Evolutionary conservation across 2,797 vertebrate genomes (phyloP).

Genomic region (Salmo trutta): DNA sequence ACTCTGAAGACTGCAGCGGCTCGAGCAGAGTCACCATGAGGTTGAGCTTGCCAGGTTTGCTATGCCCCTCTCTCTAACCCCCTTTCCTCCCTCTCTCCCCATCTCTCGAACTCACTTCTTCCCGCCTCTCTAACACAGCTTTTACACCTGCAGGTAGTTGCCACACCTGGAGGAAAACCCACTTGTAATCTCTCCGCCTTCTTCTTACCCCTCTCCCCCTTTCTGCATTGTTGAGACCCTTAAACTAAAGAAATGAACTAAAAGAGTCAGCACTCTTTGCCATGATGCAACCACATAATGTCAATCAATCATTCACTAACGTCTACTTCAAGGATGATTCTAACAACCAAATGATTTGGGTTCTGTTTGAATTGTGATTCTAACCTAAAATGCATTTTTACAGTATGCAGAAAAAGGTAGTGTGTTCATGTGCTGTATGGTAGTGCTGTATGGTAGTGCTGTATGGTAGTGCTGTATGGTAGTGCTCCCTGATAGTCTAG

Average conservation of each 20-base stretch:
- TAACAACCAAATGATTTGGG: constrained; percentile 32
- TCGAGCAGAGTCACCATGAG: constrained; percentile 83
- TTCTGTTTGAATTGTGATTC: constrained; percentile 23
- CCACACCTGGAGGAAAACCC: constrained; percentile 34
- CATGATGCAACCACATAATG: neutral
- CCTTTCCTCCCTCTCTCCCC: constrained; percentile 47
- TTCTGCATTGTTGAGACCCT: neutral
- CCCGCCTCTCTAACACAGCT: constrained; percentile 24
- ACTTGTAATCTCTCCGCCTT: constrained; percentile 17
- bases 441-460: too few species aligned
- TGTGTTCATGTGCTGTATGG: neutral
- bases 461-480: neutral
- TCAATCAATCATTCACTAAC: constrained; percentile 32
- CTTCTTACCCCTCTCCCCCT: constrained; percentile 18
- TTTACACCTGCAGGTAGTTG: constrained; percentile 46
- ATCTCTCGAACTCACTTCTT: constrained; percentile 7
- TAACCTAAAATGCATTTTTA: constrained; percentile 3
- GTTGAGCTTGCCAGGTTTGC: constrained; percentile 93
- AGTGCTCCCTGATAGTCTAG: neutral
- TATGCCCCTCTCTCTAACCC: constrained; percentile 59
- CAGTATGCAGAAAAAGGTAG: neutral
- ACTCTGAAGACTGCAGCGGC: constrained; percentile 89
- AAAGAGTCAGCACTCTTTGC: neutral
- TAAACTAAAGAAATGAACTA: neutral
- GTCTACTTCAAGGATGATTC: neutral